Evolutionary conservation across 2,113 vertebrate genomes (phyloP).

Genomic region (Hippocampus mohnikei): DNA sequence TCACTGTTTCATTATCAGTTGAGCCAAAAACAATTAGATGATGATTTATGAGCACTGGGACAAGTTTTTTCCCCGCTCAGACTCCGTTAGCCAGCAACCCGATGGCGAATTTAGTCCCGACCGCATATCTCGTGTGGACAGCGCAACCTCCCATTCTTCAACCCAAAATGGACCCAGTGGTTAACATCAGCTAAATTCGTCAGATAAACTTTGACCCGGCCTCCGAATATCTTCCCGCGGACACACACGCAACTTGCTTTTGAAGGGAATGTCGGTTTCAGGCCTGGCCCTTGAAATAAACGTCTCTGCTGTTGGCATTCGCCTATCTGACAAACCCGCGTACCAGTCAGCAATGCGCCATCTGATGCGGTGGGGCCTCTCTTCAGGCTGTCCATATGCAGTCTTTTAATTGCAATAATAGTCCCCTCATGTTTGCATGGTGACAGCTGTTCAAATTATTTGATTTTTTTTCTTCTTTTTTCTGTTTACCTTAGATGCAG

Average conservation of each 20-base stretch:
- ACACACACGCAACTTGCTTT: neutral
- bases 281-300: neutral
- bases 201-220: slow-evolving; percentile 12
- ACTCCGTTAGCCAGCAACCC: too few relatives aligned
- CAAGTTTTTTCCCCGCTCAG: neutral
- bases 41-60: slow-evolving; percentile 1
- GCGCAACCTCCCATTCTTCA: neutral
- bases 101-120: neutral
- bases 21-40: neutral
- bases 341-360: too few relatives aligned
- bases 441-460: neutral
- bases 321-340: neutral
- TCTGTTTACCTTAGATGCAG: neutral
- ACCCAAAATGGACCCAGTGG: slow-evolving; percentile 8
- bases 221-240: slow-evolving; percentile 4
- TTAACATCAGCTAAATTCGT: neutral
- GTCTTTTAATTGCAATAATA: slow-evolving; percentile 1
- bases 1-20: slow-evolving; percentile 1
- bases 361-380: neutral
- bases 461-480: neutral
- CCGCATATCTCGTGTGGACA: neutral
- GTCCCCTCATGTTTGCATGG: neutral
- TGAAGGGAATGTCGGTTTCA: neutral
- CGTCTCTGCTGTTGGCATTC: neutral
- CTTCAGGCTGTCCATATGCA: neutral